Evolutionary conservation across 2,888 invertebrate species (phyloP), one percentile per base, ranked within the genome.

Genomic region (Heteromyza rotundicornis): DNA sequence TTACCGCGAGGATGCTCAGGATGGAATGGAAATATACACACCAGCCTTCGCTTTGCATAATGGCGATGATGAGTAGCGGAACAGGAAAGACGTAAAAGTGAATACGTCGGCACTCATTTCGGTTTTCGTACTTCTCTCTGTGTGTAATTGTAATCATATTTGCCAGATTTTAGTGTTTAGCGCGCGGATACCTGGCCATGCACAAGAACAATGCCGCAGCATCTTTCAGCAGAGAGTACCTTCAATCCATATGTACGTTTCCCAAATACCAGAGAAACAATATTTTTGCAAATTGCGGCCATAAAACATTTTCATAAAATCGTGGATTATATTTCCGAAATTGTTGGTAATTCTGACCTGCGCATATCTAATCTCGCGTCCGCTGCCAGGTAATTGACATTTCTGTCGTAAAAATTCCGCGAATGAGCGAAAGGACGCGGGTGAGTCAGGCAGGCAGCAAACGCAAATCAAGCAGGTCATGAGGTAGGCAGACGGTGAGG

Each of bases 251-350:
- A n/a, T n/a, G 5, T 40, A 40, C 3, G 8, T 10, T 27, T 7
- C 27, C 10, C n/a, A 40, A 52, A 27, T 19, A 35, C 23, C 35
- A 19, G 12, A 20, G 40, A 47, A 7, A 53, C 36, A 56, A 61
- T n/a, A 64, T 57, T 63, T 64, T 66, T 63, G 61, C 62, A 63
- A 66, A 66, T 64, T 60, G 58, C 53, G 56, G 57, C 24, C 40
- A 64, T 68, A 68, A 69, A 69, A 50, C 24, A 27, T 62, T 58
- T 40, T 55, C 55, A 19, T 56, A 17, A 44, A 56, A 56, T 14
- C 27, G 27, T 12, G 17, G 12, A n/a, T 22, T 20, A 53, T 17
- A 19, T 17, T 40, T 27, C 22, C 27, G 22, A 17, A 16, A 44
- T 20, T n/a, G 40, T 3, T 40, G 3, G n/a, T 17, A 36, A 55